Percentiles rank a stretch among this genome's conserved stretches.
phyloP scores from a whole-genome alignment of 2,797 vertebrate species.

The Lemur catta region DNA sequence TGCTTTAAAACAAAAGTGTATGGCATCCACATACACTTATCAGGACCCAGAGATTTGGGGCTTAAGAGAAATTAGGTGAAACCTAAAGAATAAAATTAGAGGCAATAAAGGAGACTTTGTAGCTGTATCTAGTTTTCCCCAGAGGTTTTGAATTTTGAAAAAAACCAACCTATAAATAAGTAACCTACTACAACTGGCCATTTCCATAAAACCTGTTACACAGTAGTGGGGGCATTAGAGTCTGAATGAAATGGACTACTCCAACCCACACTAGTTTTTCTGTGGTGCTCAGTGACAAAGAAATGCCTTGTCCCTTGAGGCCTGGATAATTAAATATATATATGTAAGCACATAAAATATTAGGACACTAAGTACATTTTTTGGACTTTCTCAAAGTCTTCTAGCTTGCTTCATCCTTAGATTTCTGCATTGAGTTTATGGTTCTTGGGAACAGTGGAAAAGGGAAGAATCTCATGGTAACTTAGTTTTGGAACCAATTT shows the following conservation, averaged over 20 bases:
- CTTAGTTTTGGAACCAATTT: not conserved
- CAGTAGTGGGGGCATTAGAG: not conserved
- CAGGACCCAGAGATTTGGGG: not conserved
- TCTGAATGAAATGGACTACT: not conserved
- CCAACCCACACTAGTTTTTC: not conserved
- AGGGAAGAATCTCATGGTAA: not conserved
- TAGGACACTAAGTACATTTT: not conserved
- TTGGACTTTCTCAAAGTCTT: not conserved
- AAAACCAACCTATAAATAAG: not conserved
- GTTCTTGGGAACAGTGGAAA: not conserved
- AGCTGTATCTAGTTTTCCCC: not conserved
- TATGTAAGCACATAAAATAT: not conserved
- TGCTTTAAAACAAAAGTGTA: not conserved
- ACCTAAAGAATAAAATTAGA: not conserved
- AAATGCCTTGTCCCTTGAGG: not conserved
- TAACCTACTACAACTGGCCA: not conserved
- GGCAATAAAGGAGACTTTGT: not conserved
- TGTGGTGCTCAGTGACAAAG: not conserved
- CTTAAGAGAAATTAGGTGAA: not conserved
- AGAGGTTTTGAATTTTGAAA: not conserved
- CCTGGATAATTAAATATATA: not conserved
- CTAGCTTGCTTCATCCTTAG: not conserved
- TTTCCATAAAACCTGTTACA: not conserved
- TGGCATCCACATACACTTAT: not conserved
- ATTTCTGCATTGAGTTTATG: not conserved